Conservation (phyloP, 2,797 vertebrate species). For the Chiroxiphia lanceolata region DNA sequence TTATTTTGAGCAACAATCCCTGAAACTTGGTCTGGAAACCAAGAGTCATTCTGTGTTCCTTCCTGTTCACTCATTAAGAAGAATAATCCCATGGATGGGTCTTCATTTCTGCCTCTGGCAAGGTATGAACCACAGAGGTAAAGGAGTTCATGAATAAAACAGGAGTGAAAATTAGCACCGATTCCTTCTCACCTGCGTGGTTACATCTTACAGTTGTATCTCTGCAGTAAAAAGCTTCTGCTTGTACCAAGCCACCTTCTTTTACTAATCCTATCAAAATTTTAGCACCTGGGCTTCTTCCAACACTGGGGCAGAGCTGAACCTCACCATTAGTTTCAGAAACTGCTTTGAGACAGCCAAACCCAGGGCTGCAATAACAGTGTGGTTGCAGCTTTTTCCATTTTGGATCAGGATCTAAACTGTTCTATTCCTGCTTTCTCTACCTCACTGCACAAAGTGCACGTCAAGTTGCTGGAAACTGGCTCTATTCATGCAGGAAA, state of each 20-base stretch:
- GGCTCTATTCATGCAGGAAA: neutral
- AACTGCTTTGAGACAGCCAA: neutral
- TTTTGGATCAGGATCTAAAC: neutral
- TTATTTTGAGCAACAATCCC: neutral
- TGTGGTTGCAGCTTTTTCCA: rapidly evolving
- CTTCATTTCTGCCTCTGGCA: neutral
- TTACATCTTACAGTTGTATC: rapidly evolving
- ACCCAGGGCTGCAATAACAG: rapidly evolving
- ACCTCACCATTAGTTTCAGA: rapidly evolving
- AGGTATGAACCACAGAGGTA: neutral
- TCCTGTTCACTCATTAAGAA: neutral
- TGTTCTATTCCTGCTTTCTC: neutral
- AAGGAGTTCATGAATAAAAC: neutral
- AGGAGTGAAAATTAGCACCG: neutral
- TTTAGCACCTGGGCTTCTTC: neutral
- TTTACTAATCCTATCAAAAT: neutral
- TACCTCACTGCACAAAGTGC: rapidly evolving
- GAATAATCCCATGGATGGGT: neutral
- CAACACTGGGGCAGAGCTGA: rapidly evolving
- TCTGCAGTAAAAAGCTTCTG: neutral
- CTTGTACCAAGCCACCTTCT: neutral
- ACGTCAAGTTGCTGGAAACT: rapidly evolving
- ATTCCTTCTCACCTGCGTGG: neutral
- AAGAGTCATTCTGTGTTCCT: neutral
- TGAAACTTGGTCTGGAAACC: neutral